Evolutionary conservation across 1,140 invertebrate species (phyloP), one percentile per base, ranked within the genome.

Genomic region (Hycleus phaleratus): DNA sequence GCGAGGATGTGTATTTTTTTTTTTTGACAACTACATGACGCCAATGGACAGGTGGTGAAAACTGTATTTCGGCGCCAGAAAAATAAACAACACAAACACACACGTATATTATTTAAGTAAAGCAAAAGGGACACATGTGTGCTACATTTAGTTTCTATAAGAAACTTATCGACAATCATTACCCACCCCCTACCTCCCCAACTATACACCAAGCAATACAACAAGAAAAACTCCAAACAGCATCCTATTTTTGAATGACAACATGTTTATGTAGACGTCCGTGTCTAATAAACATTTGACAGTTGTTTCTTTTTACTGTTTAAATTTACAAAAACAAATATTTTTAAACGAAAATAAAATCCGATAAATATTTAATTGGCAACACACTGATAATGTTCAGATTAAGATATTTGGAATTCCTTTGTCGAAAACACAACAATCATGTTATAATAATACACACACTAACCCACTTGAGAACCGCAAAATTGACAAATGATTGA

Each of bases 1-100:
- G 6, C 43, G 25, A 46, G 26, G 44, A 46, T 55, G 52, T 47
- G 42, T 44, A 51, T 32, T 26, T 38, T 38, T 26, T 11, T 38
- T 50, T 52, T 62, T 58, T 56, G 65, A 67, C 63, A 58, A 57
- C 51, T 25, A 40, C 58, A 56, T 64, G 62, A 64, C 59, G 62
- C 32, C 43, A 48, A 45, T 38, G 46, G 53, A 59, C 66, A 68
- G 66, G 66, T 68, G 66, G 62, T 63, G 63, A 67, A 67, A 67
- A 46, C 58, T 49, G 60, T 49, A 53, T 54, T 49, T 51, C 58
- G 63, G 63, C 63, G 63, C 63, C 63, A 56, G 48, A 46, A 42
- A 42, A 38, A 49, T 64, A 64, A 61, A 64, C 62, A 64, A 54
- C 46, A 52, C 55, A 52, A 50, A 38, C 45, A 47, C 7, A 5